phyloP scores from a whole-genome alignment of 2,888 invertebrate genomes.

The Drosophila mimica region DNA sequence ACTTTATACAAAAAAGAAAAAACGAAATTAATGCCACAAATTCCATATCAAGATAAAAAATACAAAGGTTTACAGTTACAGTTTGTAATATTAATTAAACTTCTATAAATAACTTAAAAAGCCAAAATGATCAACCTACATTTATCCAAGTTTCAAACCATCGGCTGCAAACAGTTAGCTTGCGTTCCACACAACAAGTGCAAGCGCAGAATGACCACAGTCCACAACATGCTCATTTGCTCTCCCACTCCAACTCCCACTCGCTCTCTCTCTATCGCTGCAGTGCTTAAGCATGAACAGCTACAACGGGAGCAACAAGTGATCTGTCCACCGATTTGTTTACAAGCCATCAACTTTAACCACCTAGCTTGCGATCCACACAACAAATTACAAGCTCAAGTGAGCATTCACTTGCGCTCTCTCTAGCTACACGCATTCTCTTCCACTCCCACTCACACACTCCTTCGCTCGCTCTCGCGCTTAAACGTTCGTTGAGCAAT shows the following conservation, averaged over 20 bases:
- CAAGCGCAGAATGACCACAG: constrained; percentile 41
- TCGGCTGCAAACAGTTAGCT: constrained; percentile 20
- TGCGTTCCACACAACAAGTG: constrained; percentile 61
- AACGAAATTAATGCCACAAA: background rate
- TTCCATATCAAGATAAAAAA: background rate
- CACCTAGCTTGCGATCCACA: background rate
- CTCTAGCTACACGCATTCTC: background rate
- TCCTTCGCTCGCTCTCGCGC: background rate
- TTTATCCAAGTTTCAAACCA: constrained; percentile 45
- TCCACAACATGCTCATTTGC: constrained; percentile 34
- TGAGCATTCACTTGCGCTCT: background rate
- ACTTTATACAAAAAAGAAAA: background rate
- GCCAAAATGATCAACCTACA: background rate
- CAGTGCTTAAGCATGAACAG: background rate
- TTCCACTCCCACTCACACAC: background rate
- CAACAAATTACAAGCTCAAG: background rate
- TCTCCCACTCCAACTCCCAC: background rate
- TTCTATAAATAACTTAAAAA: background rate
- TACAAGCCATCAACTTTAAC: background rate
- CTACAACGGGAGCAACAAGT: background rate
- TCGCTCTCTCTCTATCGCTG: background rate
- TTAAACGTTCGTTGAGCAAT: constrained; percentile 10
- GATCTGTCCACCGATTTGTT: background rate
- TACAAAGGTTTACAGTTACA: background rate
- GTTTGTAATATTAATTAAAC: background rate